Evolutionary conservation across 2,797 vertebrate genomes (phyloP).

Genomic region (Melopsittacus undulatus): DNA sequence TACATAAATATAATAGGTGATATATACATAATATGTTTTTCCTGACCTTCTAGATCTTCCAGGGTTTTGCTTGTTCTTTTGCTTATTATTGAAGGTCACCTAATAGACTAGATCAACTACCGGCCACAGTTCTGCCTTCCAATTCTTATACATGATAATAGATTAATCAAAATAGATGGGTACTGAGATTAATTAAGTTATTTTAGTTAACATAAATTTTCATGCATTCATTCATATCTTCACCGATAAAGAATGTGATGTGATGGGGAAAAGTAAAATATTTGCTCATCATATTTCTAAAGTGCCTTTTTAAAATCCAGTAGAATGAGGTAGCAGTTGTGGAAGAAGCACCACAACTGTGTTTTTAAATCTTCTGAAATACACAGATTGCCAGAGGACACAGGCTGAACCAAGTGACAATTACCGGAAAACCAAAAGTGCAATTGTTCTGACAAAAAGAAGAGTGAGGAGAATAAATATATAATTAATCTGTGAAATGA

Average conservation of each 20-base stretch:
- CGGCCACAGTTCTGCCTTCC: background rate
- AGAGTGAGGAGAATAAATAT: background rate
- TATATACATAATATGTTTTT: background rate
- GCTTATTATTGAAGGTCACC: background rate
- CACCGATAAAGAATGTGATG: background rate
- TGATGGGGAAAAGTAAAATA: background rate
- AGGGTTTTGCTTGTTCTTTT: background rate
- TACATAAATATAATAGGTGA: background rate
- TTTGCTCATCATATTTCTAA: background rate
- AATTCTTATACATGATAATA: background rate
- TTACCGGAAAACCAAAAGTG: background rate
- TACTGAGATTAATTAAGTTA: background rate
- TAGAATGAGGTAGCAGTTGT: background rate
- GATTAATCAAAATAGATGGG: background rate
- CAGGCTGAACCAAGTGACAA: background rate
- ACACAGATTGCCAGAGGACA: background rate
- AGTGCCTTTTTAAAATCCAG: background rate
- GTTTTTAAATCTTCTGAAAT: background rate
- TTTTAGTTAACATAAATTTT: background rate
- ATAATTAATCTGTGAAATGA: background rate
- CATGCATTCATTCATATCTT: background rate
- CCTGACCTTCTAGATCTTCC: background rate
- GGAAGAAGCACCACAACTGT: background rate
- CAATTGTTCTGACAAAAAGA: background rate
- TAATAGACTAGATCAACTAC: background rate